Evolutionary conservation across 2,797 vertebrate species (phyloP).

Genomic region (Gila robusta): DNA sequence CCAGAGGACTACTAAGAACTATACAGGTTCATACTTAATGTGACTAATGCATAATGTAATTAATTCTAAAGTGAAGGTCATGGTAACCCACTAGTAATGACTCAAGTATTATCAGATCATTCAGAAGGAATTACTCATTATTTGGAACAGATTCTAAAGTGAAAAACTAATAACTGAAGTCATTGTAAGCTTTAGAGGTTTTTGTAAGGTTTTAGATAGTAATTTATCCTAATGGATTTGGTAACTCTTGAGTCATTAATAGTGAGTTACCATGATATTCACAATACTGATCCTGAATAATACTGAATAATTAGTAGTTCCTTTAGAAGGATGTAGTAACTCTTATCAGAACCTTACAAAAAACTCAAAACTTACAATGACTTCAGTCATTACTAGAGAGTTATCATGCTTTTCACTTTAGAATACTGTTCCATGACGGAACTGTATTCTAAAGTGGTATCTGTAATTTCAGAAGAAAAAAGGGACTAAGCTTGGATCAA

Average conservation of each 20-base stretch:
- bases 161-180: background rate
- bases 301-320: too few relatives aligned
- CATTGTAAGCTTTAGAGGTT: background rate
- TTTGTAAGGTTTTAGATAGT: background rate
- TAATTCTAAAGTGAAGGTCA: background rate
- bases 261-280: background rate
- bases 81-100: background rate
- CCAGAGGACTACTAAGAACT: background rate
- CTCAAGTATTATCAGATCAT: background rate
- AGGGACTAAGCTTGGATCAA: slow-evolving; percentile 69
- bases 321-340: background rate
- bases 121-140: too few relatives aligned
- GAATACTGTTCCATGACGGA: background rate
- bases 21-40: background rate
- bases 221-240: background rate
- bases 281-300: background rate
- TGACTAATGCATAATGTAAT: background rate
- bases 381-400: background rate
- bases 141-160: too few relatives aligned
- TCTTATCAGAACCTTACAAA: background rate
- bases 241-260: background rate
- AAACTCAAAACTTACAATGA: background rate
- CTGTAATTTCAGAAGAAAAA: slow-evolving; percentile 57
- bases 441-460: background rate
- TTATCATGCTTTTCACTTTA: background rate